Percentiles rank a stretch among this genome's conserved stretches.
These are phyloP conservation scores for Lucilia sericata DNA, from an alignment of 1,140 invertebrate genomes.

Conservation along the genomic window DNA sequence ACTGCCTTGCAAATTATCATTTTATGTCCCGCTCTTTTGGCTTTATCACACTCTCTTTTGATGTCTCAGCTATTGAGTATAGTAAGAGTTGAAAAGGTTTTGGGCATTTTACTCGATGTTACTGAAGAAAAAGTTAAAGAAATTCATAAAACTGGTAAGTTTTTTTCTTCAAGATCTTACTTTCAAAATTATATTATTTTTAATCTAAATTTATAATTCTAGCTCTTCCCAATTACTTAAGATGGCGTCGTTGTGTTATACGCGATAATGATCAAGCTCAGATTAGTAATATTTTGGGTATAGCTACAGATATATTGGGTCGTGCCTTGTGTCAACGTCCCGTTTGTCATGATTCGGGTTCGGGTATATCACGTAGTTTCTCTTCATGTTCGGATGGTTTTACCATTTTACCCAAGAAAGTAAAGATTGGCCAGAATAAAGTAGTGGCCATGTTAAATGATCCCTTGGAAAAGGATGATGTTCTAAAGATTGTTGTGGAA, in stretches of 20 bases:
- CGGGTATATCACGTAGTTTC: slow-evolving; percentile 58
- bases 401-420: slow-evolving; percentile 64
- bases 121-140: slow-evolving; percentile 74
- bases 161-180: slow-evolving; percentile 14
- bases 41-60: slow-evolving; percentile 72
- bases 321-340: slow-evolving; percentile 73
- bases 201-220: slow-evolving; percentile 1
- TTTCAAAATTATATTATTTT: slow-evolving; percentile 47
- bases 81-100: slow-evolving; percentile 77
- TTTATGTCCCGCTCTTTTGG: slow-evolving; percentile 79
- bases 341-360: slow-evolving; percentile 64
- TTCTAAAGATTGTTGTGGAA: slow-evolving; percentile 79
- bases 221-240: slow-evolving; percentile 77
- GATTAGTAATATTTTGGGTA: slow-evolving; percentile 82
- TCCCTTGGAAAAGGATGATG: slow-evolving; percentile 79
- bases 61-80: slow-evolving; percentile 72
- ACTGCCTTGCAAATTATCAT: slow-evolving; percentile 83
- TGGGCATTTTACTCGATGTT: slow-evolving; percentile 84
- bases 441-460: slow-evolving; percentile 83
- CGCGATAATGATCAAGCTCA: slow-evolving; percentile 84
- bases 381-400: slow-evolving; percentile 64
- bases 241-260: slow-evolving; percentile 82
- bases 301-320: slow-evolving; percentile 80
- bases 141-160: slow-evolving; percentile 71
- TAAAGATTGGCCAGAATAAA: slow-evolving; percentile 78